Percentiles rank a stretch among this genome's conserved stretches.
phyloP scores from a whole-genome alignment of 2,113 vertebrate species.

The Nestor notabilis region DNA sequence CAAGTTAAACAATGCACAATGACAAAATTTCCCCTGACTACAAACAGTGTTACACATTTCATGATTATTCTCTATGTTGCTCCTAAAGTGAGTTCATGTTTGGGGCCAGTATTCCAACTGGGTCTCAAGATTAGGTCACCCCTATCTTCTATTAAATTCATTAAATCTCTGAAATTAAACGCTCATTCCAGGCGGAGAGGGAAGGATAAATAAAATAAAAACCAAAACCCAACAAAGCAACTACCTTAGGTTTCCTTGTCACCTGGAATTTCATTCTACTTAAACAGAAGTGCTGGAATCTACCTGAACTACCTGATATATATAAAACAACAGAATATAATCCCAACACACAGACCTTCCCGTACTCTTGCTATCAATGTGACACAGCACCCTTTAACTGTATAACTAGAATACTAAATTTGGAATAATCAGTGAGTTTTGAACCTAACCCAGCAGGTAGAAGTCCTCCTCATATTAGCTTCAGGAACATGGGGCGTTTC shows the following conservation, averaged over 20 bases:
- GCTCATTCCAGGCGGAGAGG: not conserved
- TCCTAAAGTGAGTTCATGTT: constrained; percentile 17
- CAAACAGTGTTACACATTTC: not conserved
- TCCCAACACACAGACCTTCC: not conserved
- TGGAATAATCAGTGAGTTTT: not conserved
- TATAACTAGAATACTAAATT: not conserved
- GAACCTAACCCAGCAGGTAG: not conserved
- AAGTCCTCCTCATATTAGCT: not conserved
- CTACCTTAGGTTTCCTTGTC: not conserved
- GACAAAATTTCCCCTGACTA: not conserved
- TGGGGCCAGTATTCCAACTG: constrained; percentile 22
- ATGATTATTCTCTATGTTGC: constrained; percentile 11
- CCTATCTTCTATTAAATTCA: not conserved
- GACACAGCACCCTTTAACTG: not conserved
- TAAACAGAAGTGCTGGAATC: not conserved
- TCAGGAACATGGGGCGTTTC: not conserved
- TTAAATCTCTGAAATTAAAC: not conserved
- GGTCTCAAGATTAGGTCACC: constrained; percentile 13
- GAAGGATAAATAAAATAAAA: not conserved
- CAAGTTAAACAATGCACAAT: constrained; percentile 51
- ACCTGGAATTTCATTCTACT: not conserved
- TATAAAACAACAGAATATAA: not conserved
- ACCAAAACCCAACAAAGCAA: not conserved
- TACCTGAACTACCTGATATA: not conserved
- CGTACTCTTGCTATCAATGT: not conserved